Percentiles rank a stretch among this genome's conserved stretches.
These are phyloP conservation scores for Drosophila lacicola DNA, from an alignment of 2,888 invertebrate genomes.

Conservation along the genomic window DNA sequence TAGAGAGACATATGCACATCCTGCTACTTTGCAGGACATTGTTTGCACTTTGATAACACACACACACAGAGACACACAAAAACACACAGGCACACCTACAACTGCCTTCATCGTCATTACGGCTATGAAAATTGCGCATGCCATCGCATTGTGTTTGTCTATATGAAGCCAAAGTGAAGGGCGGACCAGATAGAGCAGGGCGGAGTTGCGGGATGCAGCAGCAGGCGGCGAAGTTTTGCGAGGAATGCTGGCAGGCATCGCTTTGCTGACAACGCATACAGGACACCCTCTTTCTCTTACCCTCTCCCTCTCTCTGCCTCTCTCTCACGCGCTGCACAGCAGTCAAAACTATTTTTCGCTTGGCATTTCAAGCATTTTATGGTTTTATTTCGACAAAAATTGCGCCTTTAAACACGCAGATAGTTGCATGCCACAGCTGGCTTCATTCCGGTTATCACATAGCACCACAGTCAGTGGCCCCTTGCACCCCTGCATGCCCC, in stretches of 20 bases:
- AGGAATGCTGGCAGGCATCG: constrained; percentile 38
- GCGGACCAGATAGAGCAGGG: constrained; percentile 1
- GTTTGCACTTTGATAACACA: constrained; percentile 76
- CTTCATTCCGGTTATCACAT: constrained; percentile 47
- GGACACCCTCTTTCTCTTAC: constrained; percentile 9
- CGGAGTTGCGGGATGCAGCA: neutral
- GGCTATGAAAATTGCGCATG: constrained; percentile 76
- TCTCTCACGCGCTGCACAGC: constrained; percentile 21
- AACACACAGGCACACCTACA: constrained; percentile 26
- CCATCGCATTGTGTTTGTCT: constrained; percentile 74
- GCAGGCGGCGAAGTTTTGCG: constrained; percentile 10
- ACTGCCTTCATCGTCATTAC: constrained; percentile 60
- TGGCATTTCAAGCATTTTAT: constrained; percentile 80
- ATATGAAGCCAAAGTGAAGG: constrained; percentile 19
- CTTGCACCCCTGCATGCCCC: neutral
- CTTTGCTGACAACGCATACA: constrained; percentile 71
- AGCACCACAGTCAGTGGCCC: constrained; percentile 2
- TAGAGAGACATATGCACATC: constrained; percentile 67
- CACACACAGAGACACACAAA: constrained; percentile 23
- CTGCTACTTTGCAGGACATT: constrained; percentile 80
- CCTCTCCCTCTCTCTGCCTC: constrained; percentile 5
- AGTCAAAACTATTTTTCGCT: constrained; percentile 80
- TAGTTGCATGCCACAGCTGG: constrained; percentile 65
- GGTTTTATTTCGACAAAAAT: constrained; percentile 79
- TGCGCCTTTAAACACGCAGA: constrained; percentile 72